Evolutionary conservation across 2,888 invertebrate species (phyloP), one percentile per base, ranked within the genome.

Genomic region (Standfussiana lucernea): DNA sequence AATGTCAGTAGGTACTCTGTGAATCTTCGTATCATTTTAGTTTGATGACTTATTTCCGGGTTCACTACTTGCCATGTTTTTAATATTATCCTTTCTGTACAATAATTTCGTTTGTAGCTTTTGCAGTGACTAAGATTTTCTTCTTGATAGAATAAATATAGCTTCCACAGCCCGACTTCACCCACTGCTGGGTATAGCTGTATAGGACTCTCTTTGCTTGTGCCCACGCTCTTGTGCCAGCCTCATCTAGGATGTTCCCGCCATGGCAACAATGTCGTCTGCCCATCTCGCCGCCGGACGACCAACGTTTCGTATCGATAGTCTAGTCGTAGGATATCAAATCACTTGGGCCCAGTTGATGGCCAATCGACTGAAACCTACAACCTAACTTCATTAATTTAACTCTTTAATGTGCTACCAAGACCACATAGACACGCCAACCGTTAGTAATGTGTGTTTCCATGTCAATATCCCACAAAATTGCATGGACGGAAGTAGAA

Each of bases 381-480:
- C 10, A 32, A 59, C 21, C 13, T 10, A 78, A 80, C 45, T 59
- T 61, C 42, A 73, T 15, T 2, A 45, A 15, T 64, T 35, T 45
- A 24, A 35, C 10, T 45, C 66, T 7, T 2, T 67, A 56, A 32
- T 76, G 61, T 70, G 72, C 24, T 37, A 40, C 42, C 35, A 50
- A 61, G 42, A 61, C 50, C 50, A 72, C 21, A 76, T 70, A 70
- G 71, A 64, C 65, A 75, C 65, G 62, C 24, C 11, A n/a, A 53
- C 62, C 64, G 69, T 70, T 77, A 59, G 40, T 42, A 61, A 83
- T 85, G 71, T 87, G 47, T 89, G 89, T 89, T 88, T 88, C 73
- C 75, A 73, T 88, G 87, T 89, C 84, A 88, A 61, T 75, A 74
- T 64, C 42, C 67, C 59, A 76, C 69, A 82, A 75, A 71, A 68